Conservation (phyloP, 2,888 invertebrate species). For the Trisateles emortualis region DNA sequence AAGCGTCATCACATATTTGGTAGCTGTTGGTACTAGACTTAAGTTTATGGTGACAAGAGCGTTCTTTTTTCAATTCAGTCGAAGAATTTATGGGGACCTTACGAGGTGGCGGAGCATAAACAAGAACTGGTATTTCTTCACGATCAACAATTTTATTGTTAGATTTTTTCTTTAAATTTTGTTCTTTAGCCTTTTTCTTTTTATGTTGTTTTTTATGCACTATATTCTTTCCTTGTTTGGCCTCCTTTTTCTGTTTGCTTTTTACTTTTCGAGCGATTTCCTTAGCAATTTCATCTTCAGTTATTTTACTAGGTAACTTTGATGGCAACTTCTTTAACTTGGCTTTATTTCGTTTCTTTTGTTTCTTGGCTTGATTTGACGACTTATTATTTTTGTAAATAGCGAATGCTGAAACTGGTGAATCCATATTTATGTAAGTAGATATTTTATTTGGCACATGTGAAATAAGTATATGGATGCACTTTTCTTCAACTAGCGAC, state of each 20-base stretch:
- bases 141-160: neutral
- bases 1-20: neutral
- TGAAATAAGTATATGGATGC: too few relatives aligned
- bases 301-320: slow-evolving; percentile 39
- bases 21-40: neutral
- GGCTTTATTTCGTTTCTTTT: slow-evolving; percentile 53
- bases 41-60: slow-evolving; percentile 49
- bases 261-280: slow-evolving; percentile 67
- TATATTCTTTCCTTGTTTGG: slow-evolving; percentile 63
- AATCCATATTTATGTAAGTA: slow-evolving; percentile 59
- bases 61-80: slow-evolving; percentile 46
- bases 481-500: too few relatives aligned
- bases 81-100: slow-evolving; percentile 12
- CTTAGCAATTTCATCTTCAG: slow-evolving; percentile 52
- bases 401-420: slow-evolving; percentile 76
- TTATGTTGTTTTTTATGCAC: slow-evolving; percentile 67
- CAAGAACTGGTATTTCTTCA: slow-evolving; percentile 60
- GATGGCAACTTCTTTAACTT: slow-evolving; percentile 26
- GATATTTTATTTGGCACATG: too few relatives aligned
- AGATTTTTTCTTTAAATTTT: slow-evolving; percentile 5
- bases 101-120: slow-evolving; percentile 34
- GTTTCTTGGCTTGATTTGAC: slow-evolving; percentile 55
- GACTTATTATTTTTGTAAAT: slow-evolving; percentile 69
- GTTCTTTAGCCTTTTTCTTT: slow-evolving; percentile 55
- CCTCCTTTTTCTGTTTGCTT: slow-evolving; percentile 58